Percentiles rank a stretch among this genome's conserved stretches.
These are phyloP conservation scores for Plutomurus gul DNA, from an alignment of 1,140 invertebrate species.

Conservation along the genomic window DNA sequence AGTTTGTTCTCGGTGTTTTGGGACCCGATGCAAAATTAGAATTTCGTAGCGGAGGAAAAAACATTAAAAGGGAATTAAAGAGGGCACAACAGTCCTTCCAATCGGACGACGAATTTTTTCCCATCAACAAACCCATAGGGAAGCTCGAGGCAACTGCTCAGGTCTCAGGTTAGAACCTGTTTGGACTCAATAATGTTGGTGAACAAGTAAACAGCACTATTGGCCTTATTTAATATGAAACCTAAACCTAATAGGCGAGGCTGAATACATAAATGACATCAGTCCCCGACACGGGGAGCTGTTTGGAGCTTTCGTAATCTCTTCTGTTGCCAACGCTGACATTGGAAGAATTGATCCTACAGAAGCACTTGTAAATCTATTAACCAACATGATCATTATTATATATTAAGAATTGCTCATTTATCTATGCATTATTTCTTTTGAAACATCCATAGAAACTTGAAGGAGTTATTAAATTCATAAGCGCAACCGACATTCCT, in stretches of 20 bases:
- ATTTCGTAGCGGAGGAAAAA: slow-evolving; percentile 41
- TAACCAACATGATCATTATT: no score
- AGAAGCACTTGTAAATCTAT: slow-evolving; percentile 51
- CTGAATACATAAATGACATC: slow-evolving; percentile 60
- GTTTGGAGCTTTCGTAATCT: slow-evolving; percentile 58
- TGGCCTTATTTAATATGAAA: not conserved
- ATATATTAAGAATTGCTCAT: not conserved
- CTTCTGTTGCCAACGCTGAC: slow-evolving; percentile 56
- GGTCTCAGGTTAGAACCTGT: slow-evolving; percentile 45
- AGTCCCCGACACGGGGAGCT: slow-evolving; percentile 56
- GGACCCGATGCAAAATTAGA: not conserved
- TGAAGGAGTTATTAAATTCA: slow-evolving; percentile 60
- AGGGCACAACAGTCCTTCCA: slow-evolving; percentile 58
- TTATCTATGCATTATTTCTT: not conserved
- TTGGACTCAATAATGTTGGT: not conserved
- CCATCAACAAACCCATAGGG: slow-evolving; percentile 59
- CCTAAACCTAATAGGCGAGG: slow-evolving; percentile 56
- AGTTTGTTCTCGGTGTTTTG: slow-evolving; percentile 18
- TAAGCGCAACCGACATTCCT: slow-evolving; percentile 58
- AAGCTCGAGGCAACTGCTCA: slow-evolving; percentile 59
- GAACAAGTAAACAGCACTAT: not conserved
- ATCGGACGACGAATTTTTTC: slow-evolving; percentile 57
- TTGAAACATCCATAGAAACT: slow-evolving; percentile 59
- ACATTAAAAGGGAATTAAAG: slow-evolving; percentile 53
- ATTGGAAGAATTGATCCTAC: slow-evolving; percentile 54